Percentiles rank a stretch among this genome's conserved stretches.
Conservation (phyloP, 2,888 invertebrate genomes). For the Tipula vernalis region DNA sequence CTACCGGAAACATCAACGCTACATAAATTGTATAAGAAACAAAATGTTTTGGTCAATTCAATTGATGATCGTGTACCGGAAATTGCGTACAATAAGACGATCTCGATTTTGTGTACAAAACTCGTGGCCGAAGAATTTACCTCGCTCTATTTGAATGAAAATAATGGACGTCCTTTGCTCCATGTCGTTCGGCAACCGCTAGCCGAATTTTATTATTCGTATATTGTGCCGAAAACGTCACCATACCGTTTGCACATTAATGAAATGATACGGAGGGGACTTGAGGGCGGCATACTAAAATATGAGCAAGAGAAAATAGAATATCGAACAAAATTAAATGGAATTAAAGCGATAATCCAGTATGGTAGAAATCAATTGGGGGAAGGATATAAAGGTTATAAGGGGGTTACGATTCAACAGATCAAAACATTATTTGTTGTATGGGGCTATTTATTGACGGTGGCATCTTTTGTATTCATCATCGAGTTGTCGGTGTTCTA, state of each 20-base stretch:
- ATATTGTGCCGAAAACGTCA: conserved; percentile 8
- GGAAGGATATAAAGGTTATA: background rate
- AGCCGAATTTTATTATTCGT: background rate
- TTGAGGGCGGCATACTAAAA: background rate
- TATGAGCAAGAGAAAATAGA: background rate
- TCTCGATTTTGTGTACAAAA: background rate
- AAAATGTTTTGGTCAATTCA: background rate
- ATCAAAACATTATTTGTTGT: background rate
- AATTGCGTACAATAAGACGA: background rate
- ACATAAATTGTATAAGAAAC: background rate
- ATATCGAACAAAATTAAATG: background rate
- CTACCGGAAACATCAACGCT: background rate
- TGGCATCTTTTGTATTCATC: background rate
- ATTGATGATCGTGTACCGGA: background rate
- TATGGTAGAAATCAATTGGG: background rate
- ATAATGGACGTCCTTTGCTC: background rate
- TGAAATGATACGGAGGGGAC: background rate
- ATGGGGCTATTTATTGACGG: background rate
- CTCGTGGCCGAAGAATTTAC: background rate
- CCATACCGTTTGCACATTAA: background rate
- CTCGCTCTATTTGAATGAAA: background rate
- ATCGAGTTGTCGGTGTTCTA: background rate
- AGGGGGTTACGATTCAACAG: background rate
- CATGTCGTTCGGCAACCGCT: background rate
- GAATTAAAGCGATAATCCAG: background rate